phyloP scores from a whole-genome alignment of 2,113 vertebrate genomes.

The Pseudorhombus dupliciocellatus region DNA sequence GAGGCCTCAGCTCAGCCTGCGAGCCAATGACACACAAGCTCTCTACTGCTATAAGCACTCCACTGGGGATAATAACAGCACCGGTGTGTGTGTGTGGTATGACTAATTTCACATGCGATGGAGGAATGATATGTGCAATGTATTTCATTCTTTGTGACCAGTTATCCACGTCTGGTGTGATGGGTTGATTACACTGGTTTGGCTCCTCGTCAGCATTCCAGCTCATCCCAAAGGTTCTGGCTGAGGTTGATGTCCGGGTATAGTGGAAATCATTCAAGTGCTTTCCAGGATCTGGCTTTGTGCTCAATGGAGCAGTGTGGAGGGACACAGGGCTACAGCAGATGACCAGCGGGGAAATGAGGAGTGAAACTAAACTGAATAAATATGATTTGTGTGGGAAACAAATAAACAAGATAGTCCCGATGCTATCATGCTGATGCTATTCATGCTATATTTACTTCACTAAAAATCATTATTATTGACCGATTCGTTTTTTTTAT shows the following conservation, averaged over 20 bases:
- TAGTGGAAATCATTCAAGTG: too few relatives aligned
- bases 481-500: neutral
- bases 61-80: slow-evolving; percentile 40
- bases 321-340: too few relatives aligned
- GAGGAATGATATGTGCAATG: neutral
- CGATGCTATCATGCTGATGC: too few relatives aligned
- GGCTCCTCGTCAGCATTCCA: too few relatives aligned
- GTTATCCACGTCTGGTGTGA: neutral
- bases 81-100: slow-evolving; percentile 32
- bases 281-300: too few relatives aligned
- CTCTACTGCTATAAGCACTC: slow-evolving; percentile 26
- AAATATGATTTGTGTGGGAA: neutral
- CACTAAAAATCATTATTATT: too few relatives aligned
- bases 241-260: too few relatives aligned
- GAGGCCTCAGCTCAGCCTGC: slow-evolving; percentile 4
- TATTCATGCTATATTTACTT: too few relatives aligned
- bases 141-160: neutral
- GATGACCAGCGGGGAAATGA: neutral
- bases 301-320: too few relatives aligned
- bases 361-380: neutral
- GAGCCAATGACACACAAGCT: slow-evolving; percentile 19
- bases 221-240: too few relatives aligned
- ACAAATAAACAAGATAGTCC: neutral
- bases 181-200: too few relatives aligned
- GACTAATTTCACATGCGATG: slow-evolving; percentile 11